phyloP scores from a whole-genome alignment of 2,113 vertebrate genomes.

The Opisthocomus hoazin region DNA sequence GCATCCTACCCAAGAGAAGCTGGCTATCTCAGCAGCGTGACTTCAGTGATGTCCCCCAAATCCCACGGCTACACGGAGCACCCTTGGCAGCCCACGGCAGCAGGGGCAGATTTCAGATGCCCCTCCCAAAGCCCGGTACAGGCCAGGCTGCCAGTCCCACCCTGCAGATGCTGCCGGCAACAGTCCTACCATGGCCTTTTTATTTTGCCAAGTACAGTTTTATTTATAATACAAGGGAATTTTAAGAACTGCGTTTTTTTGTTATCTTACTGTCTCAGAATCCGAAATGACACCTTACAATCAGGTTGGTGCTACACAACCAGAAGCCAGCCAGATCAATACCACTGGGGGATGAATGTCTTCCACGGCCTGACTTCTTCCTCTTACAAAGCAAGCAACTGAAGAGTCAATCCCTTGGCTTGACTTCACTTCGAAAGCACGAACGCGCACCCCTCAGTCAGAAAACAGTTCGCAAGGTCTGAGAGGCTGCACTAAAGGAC shows the following conservation, averaged over 20 bases:
- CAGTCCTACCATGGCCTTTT: neutral
- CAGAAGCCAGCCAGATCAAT: neutral
- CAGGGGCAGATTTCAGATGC: neutral
- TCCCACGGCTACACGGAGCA: rapidly evolving
- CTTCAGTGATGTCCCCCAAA: neutral
- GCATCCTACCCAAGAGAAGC: neutral
- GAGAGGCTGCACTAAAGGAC: neutral
- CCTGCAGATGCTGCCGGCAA: neutral
- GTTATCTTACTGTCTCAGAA: neutral
- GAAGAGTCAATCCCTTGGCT: neutral
- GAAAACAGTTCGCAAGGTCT: neutral
- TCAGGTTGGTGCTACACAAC: neutral
- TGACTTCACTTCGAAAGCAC: neutral
- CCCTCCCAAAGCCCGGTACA: rapidly evolving
- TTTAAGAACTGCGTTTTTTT: neutral
- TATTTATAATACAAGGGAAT: neutral
- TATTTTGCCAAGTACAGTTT: neutral
- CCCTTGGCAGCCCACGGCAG: neutral
- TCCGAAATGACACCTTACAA: neutral
- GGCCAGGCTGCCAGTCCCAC: neutral
- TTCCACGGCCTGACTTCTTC: neutral
- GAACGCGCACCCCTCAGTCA: neutral
- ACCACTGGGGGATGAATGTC: neutral
- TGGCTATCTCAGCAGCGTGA: neutral
- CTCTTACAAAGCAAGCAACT: neutral